Evolutionary conservation across 2,113 vertebrate genomes (phyloP), one percentile per base, ranked within the genome.

Genomic region (Lepus americanus): DNA sequence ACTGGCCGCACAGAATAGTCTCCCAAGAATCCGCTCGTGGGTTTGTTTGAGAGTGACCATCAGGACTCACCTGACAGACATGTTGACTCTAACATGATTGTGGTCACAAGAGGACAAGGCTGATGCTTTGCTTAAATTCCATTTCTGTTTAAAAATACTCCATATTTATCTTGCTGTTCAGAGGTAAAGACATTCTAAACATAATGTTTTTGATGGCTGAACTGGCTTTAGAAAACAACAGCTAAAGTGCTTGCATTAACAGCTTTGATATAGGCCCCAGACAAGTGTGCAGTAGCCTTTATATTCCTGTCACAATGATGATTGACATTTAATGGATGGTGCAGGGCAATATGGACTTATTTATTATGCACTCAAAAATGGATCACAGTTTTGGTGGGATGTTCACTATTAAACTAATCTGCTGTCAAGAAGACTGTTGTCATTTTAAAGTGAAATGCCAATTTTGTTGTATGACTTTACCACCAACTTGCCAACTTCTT

Each of bases 321-420:
- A 88, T 67, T 98, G 96, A 97, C 93, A 97, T 97, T 97, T 98
- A 97, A 94, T 95, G 72, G 90, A 96, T 0, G 0, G 20, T 96
- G 96, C 98, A 98, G 94, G 94, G 66, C 96, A 98, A 84, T 92
- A 96, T 31, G 96, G 89, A 97, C 94, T 98, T 98, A 98, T 94
- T 98, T 98, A 98, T 96, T 96, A 97, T 97, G 77, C 29, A 90
- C 77, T 98, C 91, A 96, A 92, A 97, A 97, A 92, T 96, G 93
- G 87, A 96, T 95, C 96, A 97, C 72, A 97, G 67, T 95, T 98
- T 98, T 98, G 80, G 67, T 97, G 51, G 86, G 92, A 64, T 97
- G 84, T 84, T 97, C 89, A 96, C 14, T 95, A 88, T 95, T 98
- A 94, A 97, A 96, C 81, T 97, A 97, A 96, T 98, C 92, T 95